These are phyloP conservation scores for Stercorarius parasiticus DNA, from an alignment of 2,113 vertebrate species.

Conservation along the genomic window DNA sequence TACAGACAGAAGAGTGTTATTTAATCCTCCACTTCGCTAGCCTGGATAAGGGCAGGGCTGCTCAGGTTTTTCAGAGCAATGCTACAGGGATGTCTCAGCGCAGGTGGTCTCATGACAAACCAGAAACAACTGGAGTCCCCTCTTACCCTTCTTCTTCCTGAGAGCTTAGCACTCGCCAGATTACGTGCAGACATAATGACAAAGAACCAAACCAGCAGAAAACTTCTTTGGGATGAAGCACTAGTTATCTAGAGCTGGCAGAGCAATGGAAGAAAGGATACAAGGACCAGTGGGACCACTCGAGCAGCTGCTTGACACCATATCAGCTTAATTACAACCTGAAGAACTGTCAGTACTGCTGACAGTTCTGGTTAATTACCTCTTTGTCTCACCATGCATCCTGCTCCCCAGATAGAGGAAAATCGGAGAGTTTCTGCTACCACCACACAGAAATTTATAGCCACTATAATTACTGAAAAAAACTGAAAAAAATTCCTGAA, in stretches of 20 bases:
- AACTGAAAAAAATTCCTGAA: neutral
- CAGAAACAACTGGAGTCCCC: neutral
- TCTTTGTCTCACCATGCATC: neutral
- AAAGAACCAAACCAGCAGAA: neutral
- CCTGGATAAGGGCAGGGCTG: neutral
- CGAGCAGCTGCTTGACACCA: neutral
- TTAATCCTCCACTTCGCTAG: neutral
- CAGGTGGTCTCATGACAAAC: neutral
- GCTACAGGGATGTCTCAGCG: neutral
- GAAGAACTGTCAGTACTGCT: neutral
- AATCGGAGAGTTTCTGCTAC: neutral
- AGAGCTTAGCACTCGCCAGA: accelerated
- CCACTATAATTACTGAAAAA: neutral
- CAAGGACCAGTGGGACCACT: neutral
- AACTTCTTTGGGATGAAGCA: neutral
- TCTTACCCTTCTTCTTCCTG: neutral
- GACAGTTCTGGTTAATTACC: neutral
- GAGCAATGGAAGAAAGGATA: neutral
- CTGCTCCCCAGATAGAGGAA: neutral
- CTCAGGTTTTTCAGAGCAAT: neutral
- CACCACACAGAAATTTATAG: neutral
- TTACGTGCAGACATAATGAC: neutral
- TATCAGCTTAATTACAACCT: neutral
- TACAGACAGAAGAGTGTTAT: neutral
- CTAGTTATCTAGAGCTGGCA: neutral